Percentiles rank a stretch among this genome's conserved stretches.
These are phyloP conservation scores for Alexandromys fortis DNA, from an alignment of 2,113 vertebrate species.

Conservation along the genomic window DNA sequence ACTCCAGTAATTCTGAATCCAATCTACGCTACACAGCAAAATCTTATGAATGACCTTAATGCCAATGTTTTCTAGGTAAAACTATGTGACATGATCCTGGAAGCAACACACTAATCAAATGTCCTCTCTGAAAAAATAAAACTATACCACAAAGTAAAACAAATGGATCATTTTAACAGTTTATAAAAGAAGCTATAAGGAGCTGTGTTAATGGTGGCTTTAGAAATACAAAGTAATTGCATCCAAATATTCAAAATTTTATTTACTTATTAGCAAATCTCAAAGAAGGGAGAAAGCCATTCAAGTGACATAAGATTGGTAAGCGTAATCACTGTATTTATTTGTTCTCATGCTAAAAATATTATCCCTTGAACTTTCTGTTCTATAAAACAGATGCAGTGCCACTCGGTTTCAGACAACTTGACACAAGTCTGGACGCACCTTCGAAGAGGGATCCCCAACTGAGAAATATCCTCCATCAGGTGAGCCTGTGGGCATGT, in stretches of 20 bases:
- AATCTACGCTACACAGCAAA: background rate
- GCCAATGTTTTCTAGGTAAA: background rate
- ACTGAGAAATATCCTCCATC: background rate
- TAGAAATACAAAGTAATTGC: slow-evolving; percentile 8
- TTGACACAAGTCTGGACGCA: background rate
- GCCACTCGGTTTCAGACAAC: background rate
- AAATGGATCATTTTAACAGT: background rate
- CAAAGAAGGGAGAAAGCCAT: background rate
- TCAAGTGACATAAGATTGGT: background rate
- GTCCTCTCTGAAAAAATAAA: slow-evolving; percentile 18
- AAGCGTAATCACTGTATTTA: slow-evolving; percentile 3
- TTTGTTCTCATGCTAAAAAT: slow-evolving; percentile 25
- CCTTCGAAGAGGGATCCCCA: background rate
- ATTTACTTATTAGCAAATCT: slow-evolving; percentile 30
- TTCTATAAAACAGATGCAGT: background rate
- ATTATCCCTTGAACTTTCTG: background rate
- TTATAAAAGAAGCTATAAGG: slow-evolving; percentile 46
- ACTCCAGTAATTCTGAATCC: background rate
- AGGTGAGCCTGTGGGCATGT: background rate
- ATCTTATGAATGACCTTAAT: background rate
- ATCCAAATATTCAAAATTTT: slow-evolving; percentile 30
- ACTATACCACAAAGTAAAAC: background rate
- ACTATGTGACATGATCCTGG: background rate
- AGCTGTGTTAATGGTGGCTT: background rate
- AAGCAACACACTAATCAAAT: slow-evolving; percentile 11